Conservation (phyloP, 2,797 vertebrate species). For the Halcyon chelicuti region DNA sequence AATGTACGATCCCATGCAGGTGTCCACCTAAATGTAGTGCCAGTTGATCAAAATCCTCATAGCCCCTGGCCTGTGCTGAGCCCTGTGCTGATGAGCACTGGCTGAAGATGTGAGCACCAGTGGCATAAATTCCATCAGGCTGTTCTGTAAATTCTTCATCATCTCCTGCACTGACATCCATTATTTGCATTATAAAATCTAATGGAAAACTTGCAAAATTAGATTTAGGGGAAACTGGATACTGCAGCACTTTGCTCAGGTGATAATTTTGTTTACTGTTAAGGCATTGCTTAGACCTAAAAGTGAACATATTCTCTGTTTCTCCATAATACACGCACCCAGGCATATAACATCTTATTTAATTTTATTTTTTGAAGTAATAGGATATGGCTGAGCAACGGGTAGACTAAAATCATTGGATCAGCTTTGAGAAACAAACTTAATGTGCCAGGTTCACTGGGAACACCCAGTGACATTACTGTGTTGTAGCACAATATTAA, state of each 20-base stretch:
- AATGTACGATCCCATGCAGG: background rate
- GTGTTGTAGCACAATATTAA: background rate
- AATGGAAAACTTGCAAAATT: conserved; percentile 16
- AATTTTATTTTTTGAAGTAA: background rate
- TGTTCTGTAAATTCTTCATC: background rate
- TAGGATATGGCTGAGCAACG: background rate
- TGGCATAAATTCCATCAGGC: background rate
- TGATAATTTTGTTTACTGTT: conserved; percentile 38
- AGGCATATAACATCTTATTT: background rate
- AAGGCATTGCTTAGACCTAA: background rate
- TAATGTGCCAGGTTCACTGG: background rate
- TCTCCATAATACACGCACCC: background rate
- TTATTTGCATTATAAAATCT: background rate
- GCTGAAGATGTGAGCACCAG: background rate
- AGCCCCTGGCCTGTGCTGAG: background rate
- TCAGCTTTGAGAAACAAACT: background rate
- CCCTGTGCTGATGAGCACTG: background rate
- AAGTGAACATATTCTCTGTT: background rate
- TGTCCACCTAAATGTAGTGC: background rate
- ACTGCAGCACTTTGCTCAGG: conserved; percentile 11
- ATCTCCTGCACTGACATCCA: background rate
- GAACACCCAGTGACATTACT: background rate
- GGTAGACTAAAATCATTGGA: background rate
- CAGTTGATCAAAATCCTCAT: background rate
- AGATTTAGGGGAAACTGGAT: background rate